These are phyloP conservation scores for Cavia porcellus DNA, from an alignment of 2,113 vertebrate genomes.

Conservation along the genomic window DNA sequence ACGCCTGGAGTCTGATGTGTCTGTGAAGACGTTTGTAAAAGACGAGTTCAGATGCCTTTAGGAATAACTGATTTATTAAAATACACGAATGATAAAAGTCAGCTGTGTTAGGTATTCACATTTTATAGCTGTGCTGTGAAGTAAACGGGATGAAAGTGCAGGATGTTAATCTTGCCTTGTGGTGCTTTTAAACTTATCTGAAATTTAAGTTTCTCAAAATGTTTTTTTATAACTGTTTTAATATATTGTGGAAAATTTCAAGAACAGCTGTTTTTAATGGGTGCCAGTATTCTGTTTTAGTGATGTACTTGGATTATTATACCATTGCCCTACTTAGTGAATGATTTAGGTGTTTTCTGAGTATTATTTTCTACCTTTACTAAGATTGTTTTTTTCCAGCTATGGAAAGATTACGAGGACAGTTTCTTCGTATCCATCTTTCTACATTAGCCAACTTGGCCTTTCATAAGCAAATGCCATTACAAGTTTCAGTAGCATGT, in stretches of 20 bases:
- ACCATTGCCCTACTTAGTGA: background rate
- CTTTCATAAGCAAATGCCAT: background rate
- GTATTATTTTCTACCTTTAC: background rate
- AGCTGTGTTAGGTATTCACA: background rate
- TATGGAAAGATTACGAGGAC: background rate
- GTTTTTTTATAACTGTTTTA: constrained; percentile 19
- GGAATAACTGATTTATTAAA: background rate
- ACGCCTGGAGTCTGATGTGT: background rate
- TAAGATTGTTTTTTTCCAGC: background rate
- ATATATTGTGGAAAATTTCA: background rate
- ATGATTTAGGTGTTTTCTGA: background rate
- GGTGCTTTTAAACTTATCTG: constrained; percentile 18
- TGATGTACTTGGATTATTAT: background rate
- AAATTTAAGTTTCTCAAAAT: background rate
- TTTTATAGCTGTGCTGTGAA: background rate
- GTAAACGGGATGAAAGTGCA: background rate
- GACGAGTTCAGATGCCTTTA: background rate
- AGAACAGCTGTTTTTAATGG: background rate
- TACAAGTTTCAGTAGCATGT: constrained; percentile 10
- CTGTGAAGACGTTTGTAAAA: constrained; percentile 44
- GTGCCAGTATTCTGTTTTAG: background rate
- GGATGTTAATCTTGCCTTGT: background rate
- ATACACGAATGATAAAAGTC: constrained; percentile 42
- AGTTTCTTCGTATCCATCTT: background rate
- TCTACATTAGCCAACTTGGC: constrained; percentile 1